Base-by-base conservation (phyloP, 2,113 vertebrate species). In the Microcebus tavaratra region DNA sequence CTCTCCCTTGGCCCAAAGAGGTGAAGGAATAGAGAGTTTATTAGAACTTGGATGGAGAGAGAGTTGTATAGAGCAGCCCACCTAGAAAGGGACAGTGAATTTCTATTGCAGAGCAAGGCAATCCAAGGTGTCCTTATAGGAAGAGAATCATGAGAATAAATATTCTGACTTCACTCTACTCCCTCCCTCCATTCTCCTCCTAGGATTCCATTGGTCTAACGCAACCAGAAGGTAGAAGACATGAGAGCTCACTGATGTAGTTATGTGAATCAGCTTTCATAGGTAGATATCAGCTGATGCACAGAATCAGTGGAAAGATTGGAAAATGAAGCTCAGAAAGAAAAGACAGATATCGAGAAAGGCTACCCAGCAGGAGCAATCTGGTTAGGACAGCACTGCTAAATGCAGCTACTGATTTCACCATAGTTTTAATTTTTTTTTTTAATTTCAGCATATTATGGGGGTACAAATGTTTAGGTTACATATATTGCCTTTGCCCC, bases 81-180 rank as follows among this genome's bases (percentile, higher is more conserved):
- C 31, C 31, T 89, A 79, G 34, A 87, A 39, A 92, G n/a, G 48
- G 93, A 80, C 63, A 85, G 34, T 91, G 31, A 53, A 80, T 96
- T 93, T 94, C 42, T 93, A 50, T 21, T 61, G 18, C 80, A 18
- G 67, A 91, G 57, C 57, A 91, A 88, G 53, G 6, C 50, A 81
- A 76, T 7, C 20, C 42, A 86, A 91, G 63, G 21, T 61, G n/a
- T 94, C 53, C 65, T 86, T 23, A 92, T 18, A 65, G 17, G 50
- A 20, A 91, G 4, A 18, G 5, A 89, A 82, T 6, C 50, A 93
- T 57, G 15, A n/a, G 15, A 76, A 84, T 88, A 84, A 79, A 65
- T 57, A 75, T 57, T 50, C 42, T 42, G 50, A 86, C 36, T 84
- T 75, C 17, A 70, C 45, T 81, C 36, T 80, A 63, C 29, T 76